A percentile compares a stretch with the other conserved stretches of the same genome.
phyloP scores from a whole-genome alignment of 2,888 invertebrate genomes.

The Hermodice carunculata region DNA sequence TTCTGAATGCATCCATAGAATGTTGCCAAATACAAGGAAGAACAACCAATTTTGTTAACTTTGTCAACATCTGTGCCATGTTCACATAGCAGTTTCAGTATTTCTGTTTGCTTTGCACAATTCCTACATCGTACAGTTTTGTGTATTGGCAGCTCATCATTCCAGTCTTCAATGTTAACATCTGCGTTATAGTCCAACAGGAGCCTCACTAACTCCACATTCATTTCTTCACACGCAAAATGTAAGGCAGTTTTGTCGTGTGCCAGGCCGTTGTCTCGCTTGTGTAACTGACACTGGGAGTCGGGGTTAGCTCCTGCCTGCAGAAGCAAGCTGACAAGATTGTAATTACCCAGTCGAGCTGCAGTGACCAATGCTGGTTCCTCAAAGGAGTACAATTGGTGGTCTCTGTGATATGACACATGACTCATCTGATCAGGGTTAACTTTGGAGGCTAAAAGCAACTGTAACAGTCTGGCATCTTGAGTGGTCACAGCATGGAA shows the following conservation, averaged over 20 bases:
- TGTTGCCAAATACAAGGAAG: slow-evolving; percentile 38
- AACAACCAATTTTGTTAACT: slow-evolving; percentile 30
- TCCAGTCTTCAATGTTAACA: slow-evolving; percentile 31
- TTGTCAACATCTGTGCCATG: slow-evolving; percentile 32
- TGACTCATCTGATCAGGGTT: slow-evolving; percentile 31
- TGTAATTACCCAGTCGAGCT: slow-evolving; percentile 27
- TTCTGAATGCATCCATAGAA: slow-evolving; percentile 41
- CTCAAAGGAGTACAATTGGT: slow-evolving; percentile 34
- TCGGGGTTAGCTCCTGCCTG: slow-evolving; percentile 23
- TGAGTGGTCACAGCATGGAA: slow-evolving; percentile 25
- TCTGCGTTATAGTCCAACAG: slow-evolving; percentile 31
- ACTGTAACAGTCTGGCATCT: slow-evolving; percentile 12
- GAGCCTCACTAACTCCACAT: slow-evolving; percentile 30
- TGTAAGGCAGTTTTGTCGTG: slow-evolving; percentile 37
- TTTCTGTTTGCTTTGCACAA: slow-evolving; percentile 34
- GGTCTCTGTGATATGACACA: slow-evolving; percentile 35
- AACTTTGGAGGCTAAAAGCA: slow-evolving; percentile 28
- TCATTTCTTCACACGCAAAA: slow-evolving; percentile 35
- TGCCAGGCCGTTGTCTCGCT: neutral
- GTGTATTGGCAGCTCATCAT: slow-evolving; percentile 37
- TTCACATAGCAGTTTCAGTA: slow-evolving; percentile 32
- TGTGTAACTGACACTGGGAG: slow-evolving; percentile 9
- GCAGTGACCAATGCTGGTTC: slow-evolving; percentile 42
- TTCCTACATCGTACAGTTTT: slow-evolving; percentile 33
- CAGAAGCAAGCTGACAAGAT: slow-evolving; percentile 27